phyloP scores from a whole-genome alignment of 2,113 vertebrate genomes.

The Atherinomorus stipes region DNA sequence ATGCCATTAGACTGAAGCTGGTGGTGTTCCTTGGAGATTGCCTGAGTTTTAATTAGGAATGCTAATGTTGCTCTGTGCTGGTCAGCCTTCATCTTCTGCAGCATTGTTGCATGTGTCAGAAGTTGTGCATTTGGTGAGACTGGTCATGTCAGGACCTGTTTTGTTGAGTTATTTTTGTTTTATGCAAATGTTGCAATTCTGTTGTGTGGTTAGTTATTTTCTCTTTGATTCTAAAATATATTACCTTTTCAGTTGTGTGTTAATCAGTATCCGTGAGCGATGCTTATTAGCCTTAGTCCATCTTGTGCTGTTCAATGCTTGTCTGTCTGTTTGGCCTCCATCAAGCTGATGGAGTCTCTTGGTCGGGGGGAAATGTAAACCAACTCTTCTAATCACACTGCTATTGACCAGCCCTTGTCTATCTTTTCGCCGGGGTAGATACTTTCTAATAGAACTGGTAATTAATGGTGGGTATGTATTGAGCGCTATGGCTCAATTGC shows the following conservation, averaged over 20 bases:
- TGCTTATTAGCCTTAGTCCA: constrained; percentile 17
- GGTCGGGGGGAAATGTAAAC: constrained; percentile 35
- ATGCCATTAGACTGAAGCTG: constrained; percentile 52
- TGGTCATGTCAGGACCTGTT: not conserved
- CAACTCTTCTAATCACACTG: constrained; percentile 49
- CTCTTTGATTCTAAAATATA: not conserved
- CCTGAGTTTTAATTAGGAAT: constrained; percentile 71
- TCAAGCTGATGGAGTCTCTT: constrained; percentile 39
- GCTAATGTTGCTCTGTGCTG: constrained; percentile 44
- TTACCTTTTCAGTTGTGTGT: not conserved
- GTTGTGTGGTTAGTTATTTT: not conserved
- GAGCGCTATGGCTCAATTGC: constrained; percentile 37
- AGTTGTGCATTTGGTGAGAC: constrained; percentile 1
- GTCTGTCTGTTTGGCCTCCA: constrained; percentile 17
- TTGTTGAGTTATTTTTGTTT: constrained; percentile 1
- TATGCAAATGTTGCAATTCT: constrained; percentile 5
- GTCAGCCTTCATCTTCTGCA: constrained; percentile 44
- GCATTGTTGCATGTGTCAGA: constrained; percentile 11
- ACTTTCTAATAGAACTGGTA: constrained; percentile 60
- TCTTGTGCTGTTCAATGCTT: constrained; percentile 23
- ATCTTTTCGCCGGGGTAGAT: constrained; percentile 49
- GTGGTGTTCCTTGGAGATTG: constrained; percentile 48
- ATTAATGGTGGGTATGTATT: constrained; percentile 65
- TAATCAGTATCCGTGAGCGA: constrained; percentile 10
- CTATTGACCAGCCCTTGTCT: constrained; percentile 48